phyloP scores from a whole-genome alignment of 2,888 invertebrate species.

The Orthosia cruda region DNA sequence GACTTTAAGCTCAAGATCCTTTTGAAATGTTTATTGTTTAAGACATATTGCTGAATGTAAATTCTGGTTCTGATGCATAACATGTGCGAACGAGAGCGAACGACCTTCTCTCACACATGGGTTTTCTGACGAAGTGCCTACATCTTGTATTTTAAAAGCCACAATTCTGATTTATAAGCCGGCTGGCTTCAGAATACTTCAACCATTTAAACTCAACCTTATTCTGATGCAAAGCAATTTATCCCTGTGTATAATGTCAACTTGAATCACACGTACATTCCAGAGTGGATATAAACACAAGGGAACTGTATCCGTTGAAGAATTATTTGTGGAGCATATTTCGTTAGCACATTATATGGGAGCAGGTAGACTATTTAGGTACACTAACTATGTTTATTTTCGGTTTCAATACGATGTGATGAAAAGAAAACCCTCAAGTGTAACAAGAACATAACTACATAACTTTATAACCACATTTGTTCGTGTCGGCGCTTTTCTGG shows the following conservation, averaged over 20 bases:
- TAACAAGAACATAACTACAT: not conserved
- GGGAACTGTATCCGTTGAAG: conserved; percentile 2
- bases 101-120: conserved; percentile 18
- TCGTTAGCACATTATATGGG: not conserved
- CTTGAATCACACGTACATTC: conserved; percentile 15
- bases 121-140: conserved; percentile 9
- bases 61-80: conserved; percentile 26
- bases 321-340: conserved; percentile 5
- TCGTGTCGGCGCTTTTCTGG: too few species aligned
- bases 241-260: conserved; percentile 20
- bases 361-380: not conserved
- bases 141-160: conserved; percentile 37
- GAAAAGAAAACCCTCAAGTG: not conserved
- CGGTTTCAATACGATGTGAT: not conserved
- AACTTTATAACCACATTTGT: not conserved
- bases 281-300: conserved; percentile 18
- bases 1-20: not conserved
- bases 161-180: conserved; percentile 26
- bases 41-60: conserved; percentile 23
- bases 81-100: conserved; percentile 3
- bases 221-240: conserved; percentile 25
- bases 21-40: conserved; percentile 9
- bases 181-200: conserved; percentile 23
- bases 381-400: not conserved
- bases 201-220: conserved; percentile 21